Evolutionary conservation across 2,888 invertebrate species (phyloP).

Genomic region (Cheilosia scutellata): DNA sequence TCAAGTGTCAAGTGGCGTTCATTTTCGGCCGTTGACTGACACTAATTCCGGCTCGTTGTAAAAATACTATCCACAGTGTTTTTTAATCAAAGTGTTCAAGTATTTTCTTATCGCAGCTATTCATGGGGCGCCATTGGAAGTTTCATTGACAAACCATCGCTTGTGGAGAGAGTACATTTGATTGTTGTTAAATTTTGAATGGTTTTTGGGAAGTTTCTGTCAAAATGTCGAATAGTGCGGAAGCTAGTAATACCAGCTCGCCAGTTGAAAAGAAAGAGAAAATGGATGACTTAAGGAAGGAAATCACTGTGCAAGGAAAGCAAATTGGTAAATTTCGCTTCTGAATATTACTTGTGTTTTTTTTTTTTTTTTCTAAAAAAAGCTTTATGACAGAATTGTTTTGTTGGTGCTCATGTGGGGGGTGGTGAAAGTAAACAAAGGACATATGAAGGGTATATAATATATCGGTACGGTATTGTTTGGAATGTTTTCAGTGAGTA

Average conservation of each 20-base stretch:
- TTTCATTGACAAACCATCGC: slow-evolving; percentile 58
- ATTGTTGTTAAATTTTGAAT: slow-evolving; percentile 36
- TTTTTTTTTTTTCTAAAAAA: slow-evolving; percentile 5
- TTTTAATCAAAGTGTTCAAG: slow-evolving; percentile 31
- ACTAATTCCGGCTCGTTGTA: slow-evolving; percentile 22
- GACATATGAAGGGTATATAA: slow-evolving; percentile 70
- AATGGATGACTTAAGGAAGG: slow-evolving; percentile 10
- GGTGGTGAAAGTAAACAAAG: slow-evolving; percentile 40
- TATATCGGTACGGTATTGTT: slow-evolving; percentile 16
- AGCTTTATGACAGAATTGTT: not conserved
- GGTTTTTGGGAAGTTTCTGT: slow-evolving; percentile 6
- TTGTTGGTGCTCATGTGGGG: not conserved
- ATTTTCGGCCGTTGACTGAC: slow-evolving; percentile 38
- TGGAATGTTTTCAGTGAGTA: not conserved
- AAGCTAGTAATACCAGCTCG: slow-evolving; percentile 41
- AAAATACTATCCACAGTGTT: slow-evolving; percentile 30
- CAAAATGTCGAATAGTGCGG: slow-evolving; percentile 62
- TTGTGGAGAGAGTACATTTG: slow-evolving; percentile 29
- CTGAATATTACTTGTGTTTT: not conserved
- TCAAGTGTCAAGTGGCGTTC: slow-evolving; percentile 59
- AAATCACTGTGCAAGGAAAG: not conserved
- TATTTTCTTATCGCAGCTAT: slow-evolving; percentile 9
- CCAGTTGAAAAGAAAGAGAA: slow-evolving; percentile 49
- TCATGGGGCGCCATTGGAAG: slow-evolving; percentile 45
- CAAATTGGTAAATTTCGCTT: slow-evolving; percentile 49